Conservation (phyloP, 2,888 invertebrate species). For the Hyalella azteca region DNA sequence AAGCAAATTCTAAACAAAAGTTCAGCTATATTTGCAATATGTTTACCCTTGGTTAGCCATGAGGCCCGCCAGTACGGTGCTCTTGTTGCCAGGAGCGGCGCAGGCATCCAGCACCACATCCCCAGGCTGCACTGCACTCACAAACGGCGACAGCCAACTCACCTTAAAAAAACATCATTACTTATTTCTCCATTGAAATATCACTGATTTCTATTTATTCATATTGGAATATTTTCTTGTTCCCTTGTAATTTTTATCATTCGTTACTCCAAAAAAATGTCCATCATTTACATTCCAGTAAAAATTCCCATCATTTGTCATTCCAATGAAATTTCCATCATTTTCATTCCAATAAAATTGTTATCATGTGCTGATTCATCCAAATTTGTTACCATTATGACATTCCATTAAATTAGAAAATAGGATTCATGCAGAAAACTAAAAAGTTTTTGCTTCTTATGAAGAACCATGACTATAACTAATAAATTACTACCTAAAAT, state of each 20-base stretch:
- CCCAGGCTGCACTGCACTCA: constrained; percentile 77
- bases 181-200: background rate
- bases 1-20: background rate
- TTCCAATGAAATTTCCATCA: no score
- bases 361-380: no score
- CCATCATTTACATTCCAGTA: no score
- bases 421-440: no score
- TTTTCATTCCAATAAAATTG: no score
- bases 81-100: constrained; percentile 98
- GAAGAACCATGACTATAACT: no score
- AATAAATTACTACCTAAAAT: no score
- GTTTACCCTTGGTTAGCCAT: constrained; percentile 66
- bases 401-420: no score
- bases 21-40: background rate
- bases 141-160: constrained; percentile 83
- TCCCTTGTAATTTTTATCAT: background rate
- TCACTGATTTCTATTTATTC: background rate
- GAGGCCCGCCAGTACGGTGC: constrained; percentile 84
- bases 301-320: no score
- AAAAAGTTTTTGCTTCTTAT: no score
- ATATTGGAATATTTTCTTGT: background rate
- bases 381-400: no score
- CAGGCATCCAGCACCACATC: constrained; percentile 89
- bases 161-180: constrained; percentile 70
- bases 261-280: background rate